Base-by-base conservation (phyloP, 2,888 invertebrate genomes). In the Carpatolechia fugitivella region DNA sequence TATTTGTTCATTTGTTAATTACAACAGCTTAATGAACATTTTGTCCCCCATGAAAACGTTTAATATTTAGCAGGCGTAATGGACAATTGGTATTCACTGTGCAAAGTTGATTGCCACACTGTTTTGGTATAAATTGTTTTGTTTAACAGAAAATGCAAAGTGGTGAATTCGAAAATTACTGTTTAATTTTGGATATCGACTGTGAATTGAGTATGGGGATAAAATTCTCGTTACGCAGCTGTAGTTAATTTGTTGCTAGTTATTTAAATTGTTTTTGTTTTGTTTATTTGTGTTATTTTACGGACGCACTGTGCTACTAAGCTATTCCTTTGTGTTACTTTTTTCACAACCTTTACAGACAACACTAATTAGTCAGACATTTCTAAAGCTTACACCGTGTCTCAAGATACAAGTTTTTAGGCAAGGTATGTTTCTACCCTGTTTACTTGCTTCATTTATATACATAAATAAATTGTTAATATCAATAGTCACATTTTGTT, bases 221-320 rank as follows among this genome's bases (percentile, higher is more conserved):
- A 86, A 85, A 82, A 78, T 78, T 64, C 63, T 80, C 80, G 82
- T 80, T 81, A 83, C 59, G 72, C 70, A 48, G 54, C 56, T 68
- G 18, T 76, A 78, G 69, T 72, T 76, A 60, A 64, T 54, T 60
- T 29, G 20, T 76, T 70, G 78, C 82, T 54, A 56, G 54, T 62
- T 60, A 20, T 54, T 49, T 62, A 64, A 58, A 49, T 13, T 44
- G 44, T 52, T 47, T 20, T 41, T 18, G 35, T 20, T 69, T 69
- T 57, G 40, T 8, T 41, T 18, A 10, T 7, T 20, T 10, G 8
- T 18, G 1, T 16, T 20, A 41, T 11, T 1, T 38, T 16, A 38
- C 38, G 16, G 16, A 16, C 38, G 8, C 38, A 14, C 16, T 16
- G 10, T 38, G 8, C 16, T 16, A 16, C 16, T 38, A 38, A 8